phyloP scores from a whole-genome alignment of 2,888 invertebrate species.

The Busseola fusca region DNA sequence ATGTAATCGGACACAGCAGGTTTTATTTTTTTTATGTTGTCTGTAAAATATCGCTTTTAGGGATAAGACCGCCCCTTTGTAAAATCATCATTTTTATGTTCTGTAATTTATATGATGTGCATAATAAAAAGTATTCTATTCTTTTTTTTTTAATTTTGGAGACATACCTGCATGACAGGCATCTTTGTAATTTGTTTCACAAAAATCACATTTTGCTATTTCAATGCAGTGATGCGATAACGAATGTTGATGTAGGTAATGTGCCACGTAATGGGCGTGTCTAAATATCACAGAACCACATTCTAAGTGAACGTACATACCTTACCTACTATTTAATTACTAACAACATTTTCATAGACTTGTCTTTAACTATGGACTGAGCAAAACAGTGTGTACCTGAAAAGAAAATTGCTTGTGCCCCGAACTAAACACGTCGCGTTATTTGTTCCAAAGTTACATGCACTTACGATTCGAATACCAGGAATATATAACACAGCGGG shows the following conservation, averaged over 20 bases:
- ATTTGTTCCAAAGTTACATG: constrained; percentile 11
- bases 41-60: too few relatives aligned
- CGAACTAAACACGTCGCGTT: neutral
- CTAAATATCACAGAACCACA: neutral
- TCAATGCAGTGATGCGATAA: neutral
- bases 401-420: neutral
- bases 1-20: neutral
- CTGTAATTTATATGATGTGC: too few relatives aligned
- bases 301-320: neutral
- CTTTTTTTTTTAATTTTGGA: neutral
- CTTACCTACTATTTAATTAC: neutral
- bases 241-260: neutral
- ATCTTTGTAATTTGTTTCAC: neutral
- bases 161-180: neutral
- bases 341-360: neutral
- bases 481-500: neutral
- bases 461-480: neutral
- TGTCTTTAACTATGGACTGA: neutral
- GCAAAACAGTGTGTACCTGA: neutral
- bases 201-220: neutral
- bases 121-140: too few relatives aligned
- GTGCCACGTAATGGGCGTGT: neutral
- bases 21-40: too few relatives aligned
- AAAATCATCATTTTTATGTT: too few relatives aligned
- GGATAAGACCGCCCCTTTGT: too few relatives aligned